phyloP scores from a whole-genome alignment of 2,888 invertebrate genomes.

The Ectropis crepuscularia region DNA sequence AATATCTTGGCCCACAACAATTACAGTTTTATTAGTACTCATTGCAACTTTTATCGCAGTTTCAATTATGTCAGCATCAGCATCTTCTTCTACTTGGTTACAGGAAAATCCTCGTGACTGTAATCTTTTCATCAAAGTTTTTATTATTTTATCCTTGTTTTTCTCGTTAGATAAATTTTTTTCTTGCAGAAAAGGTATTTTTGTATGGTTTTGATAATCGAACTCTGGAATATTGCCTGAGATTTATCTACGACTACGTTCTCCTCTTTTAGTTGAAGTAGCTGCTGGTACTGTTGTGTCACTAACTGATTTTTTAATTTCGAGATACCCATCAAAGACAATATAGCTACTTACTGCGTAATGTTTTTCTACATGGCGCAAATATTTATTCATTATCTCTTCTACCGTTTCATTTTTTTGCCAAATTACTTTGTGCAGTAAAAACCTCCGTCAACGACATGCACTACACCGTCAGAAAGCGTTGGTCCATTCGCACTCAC shows the following conservation, averaged over 20 bases:
- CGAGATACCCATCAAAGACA: too few species aligned
- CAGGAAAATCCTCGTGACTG: slow-evolving; percentile 10
- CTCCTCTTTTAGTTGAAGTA: too few species aligned
- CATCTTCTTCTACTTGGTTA: background rate
- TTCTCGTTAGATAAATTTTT: background rate
- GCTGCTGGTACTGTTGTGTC: too few species aligned
- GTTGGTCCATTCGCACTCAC: slow-evolving; percentile 25
- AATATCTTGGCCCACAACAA: too few species aligned
- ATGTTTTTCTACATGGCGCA: slow-evolving; percentile 3
- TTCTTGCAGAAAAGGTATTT: slow-evolving; percentile 25
- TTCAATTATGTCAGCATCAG: background rate
- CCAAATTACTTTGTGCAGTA: slow-evolving; percentile 40
- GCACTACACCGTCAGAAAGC: slow-evolving; percentile 28
- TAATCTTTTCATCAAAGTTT: slow-evolving; percentile 13
- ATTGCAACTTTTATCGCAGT: background rate
- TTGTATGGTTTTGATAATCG: slow-evolving; percentile 26
- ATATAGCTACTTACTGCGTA: too few species aligned
- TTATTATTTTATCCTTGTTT: slow-evolving; percentile 7
- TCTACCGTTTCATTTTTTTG: slow-evolving; percentile 39
- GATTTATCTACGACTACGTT: slow-evolving; percentile 30
- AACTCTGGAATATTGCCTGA: slow-evolving; percentile 46
- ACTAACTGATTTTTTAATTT: too few species aligned
- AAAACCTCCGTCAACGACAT: slow-evolving; percentile 48
- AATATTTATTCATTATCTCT: slow-evolving; percentile 40
- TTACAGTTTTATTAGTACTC: too few species aligned